Conservation (phyloP, 2,888 invertebrate genomes). For the Drosophila gaucha region DNA sequence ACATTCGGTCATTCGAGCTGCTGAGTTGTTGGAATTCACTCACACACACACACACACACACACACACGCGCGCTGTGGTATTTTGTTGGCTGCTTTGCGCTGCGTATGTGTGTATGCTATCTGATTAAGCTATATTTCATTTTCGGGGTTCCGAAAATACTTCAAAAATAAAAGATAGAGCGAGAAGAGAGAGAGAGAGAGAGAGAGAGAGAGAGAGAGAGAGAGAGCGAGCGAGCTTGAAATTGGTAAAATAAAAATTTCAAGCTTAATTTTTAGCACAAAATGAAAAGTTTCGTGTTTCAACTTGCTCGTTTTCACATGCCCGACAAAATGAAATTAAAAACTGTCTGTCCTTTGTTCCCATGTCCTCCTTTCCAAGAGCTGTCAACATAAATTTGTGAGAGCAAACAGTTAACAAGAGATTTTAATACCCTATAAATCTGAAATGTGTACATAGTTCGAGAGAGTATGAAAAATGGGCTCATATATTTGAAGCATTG, state of each 20-base stretch:
- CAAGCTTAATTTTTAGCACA: slow-evolving; percentile 20
- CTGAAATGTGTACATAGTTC: background rate
- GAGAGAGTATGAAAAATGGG: background rate
- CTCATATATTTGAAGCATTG: no score
- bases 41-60: background rate
- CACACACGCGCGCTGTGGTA: slow-evolving; percentile 25
- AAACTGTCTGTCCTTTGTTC: slow-evolving; percentile 17
- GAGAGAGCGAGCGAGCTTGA: background rate
- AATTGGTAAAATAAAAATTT: slow-evolving; percentile 6
- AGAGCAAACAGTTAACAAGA: slow-evolving; percentile 18
- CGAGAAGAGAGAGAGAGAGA: background rate
- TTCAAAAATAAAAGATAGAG: slow-evolving; percentile 2
- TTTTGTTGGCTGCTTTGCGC: slow-evolving; percentile 54
- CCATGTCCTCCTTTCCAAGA: slow-evolving; percentile 3
- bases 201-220: background rate
- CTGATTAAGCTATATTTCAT: slow-evolving; percentile 34
- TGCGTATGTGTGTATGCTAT: slow-evolving; percentile 9
- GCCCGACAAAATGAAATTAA: slow-evolving; percentile 51
- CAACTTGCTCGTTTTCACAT: slow-evolving; percentile 46
- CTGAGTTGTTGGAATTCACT: slow-evolving; percentile 1
- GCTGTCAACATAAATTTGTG: slow-evolving; percentile 51
- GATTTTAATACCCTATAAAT: slow-evolving; percentile 42
- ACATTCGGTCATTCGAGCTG: slow-evolving; percentile 12
- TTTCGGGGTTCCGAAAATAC: slow-evolving; percentile 28
- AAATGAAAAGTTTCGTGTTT: slow-evolving; percentile 49